Evolutionary conservation across 2,888 invertebrate genomes (phyloP).

Genomic region (Lithosia quadra): DNA sequence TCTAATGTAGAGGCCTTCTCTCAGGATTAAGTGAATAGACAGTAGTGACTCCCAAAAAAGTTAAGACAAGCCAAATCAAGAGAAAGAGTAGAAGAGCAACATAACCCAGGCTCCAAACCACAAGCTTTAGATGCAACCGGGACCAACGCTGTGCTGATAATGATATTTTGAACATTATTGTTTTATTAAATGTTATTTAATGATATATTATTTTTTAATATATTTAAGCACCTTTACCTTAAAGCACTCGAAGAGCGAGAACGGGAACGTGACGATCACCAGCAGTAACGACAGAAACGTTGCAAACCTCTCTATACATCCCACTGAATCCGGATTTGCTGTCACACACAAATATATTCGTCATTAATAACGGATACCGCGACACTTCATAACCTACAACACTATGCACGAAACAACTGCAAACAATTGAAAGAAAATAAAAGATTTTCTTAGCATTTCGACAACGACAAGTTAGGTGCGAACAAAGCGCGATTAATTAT

Average conservation of each 20-base stretch:
- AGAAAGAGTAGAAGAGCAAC: no score
- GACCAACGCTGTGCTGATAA: no score
- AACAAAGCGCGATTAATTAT: constrained; percentile 56
- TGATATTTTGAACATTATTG: no score
- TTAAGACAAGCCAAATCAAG: no score
- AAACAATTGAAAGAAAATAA: constrained; percentile 11
- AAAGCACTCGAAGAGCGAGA: constrained; percentile 94
- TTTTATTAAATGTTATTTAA: no score
- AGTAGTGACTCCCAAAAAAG: no score
- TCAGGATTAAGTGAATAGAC: no score
- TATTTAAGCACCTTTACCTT: constrained; percentile 85
- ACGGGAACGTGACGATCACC: constrained; percentile 92
- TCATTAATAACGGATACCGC: constrained; percentile 19
- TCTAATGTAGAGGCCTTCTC: no score
- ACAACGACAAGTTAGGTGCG: constrained; percentile 42
- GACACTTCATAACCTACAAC: constrained; percentile 13
- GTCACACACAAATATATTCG: constrained; percentile 63
- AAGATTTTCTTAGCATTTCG: constrained; percentile 26
- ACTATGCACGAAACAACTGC: constrained; percentile 12
- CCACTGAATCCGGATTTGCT: constrained; percentile 90
- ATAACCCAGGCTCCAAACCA: no score
- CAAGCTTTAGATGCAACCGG: no score
- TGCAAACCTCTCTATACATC: constrained; percentile 91
- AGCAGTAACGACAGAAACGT: constrained; percentile 91
- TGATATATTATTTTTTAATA: no score